These are phyloP conservation scores for Cabera pusaria DNA, from an alignment of 2,888 invertebrate genomes.

Conservation along the genomic window DNA sequence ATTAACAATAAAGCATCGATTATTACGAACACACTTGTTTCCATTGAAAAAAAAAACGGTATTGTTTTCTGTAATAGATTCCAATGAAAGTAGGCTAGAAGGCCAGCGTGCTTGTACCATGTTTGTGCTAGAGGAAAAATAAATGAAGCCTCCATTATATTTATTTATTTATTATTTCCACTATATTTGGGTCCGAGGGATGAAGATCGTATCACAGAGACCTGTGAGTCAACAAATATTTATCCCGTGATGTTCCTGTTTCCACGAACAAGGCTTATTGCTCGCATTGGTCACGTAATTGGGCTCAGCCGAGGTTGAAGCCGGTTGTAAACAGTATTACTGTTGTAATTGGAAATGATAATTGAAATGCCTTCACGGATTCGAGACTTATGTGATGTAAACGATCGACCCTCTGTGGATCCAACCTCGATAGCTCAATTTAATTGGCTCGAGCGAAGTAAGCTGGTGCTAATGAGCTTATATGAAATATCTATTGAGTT, in stretches of 20 bases:
- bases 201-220: neutral
- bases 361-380: slow-evolving; percentile 11
- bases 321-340: slow-evolving; percentile 9
- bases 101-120: slow-evolving; percentile 51
- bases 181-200: too few species aligned
- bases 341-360: slow-evolving; percentile 14
- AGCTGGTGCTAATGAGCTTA: too few species aligned
- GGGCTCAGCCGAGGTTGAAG: slow-evolving; percentile 15
- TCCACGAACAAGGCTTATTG: slow-evolving; percentile 23
- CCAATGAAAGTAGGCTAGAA: slow-evolving; percentile 56
- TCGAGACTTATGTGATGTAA: slow-evolving; percentile 3
- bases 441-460: too few species aligned
- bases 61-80: slow-evolving; percentile 51
- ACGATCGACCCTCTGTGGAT: neutral
- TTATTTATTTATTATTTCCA: too few species aligned
- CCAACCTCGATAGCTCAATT: neutral
- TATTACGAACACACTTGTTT: slow-evolving; percentile 22
- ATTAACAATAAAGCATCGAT: slow-evolving; percentile 32
- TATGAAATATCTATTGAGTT: too few species aligned
- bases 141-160: slow-evolving; percentile 42
- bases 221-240: slow-evolving; percentile 41
- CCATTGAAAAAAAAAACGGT: slow-evolving; percentile 34
- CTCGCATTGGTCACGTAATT: slow-evolving; percentile 40
- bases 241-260: slow-evolving; percentile 24
- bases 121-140: slow-evolving; percentile 37